Evolutionary conservation across 1,140 invertebrate genomes (phyloP).

Genomic region (Cotesia typhae): DNA sequence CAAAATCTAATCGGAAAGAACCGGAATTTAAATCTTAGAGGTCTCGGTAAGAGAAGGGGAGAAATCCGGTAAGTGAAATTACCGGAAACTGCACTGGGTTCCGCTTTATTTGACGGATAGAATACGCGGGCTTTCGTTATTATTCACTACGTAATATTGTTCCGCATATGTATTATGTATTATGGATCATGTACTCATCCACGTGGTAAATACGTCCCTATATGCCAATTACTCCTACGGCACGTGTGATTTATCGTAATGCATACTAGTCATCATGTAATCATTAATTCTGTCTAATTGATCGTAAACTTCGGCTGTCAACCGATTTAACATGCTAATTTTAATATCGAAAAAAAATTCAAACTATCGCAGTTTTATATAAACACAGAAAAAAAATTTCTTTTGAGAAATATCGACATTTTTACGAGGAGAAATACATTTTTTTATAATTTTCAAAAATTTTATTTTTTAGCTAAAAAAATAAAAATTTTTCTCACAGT

Average conservation of each 20-base stretch:
- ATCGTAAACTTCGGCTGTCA: conserved; percentile 19
- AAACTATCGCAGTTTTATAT: background rate
- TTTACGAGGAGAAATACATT: no score
- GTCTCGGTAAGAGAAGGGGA: background rate
- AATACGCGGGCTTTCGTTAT: conserved; percentile 12
- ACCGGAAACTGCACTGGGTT: conserved; percentile 38
- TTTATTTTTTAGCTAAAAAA: no score
- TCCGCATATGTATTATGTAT: background rate
- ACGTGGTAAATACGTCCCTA: conserved; percentile 23
- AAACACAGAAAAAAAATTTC: no score
- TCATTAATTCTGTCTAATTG: conserved; percentile 24
- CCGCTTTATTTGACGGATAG: conserved; percentile 17
- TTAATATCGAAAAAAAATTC: background rate
- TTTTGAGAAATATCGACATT: no score
- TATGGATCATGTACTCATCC: background rate
- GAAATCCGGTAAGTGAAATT: conserved; percentile 36
- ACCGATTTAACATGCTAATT: conserved; percentile 4
- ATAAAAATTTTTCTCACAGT: no score
- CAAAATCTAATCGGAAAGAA: conserved; percentile 40
- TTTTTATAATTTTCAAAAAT: no score
- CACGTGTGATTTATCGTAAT: conserved; percentile 17
- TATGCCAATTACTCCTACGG: conserved; percentile 26
- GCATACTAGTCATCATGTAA: conserved; percentile 5
- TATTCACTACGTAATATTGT: background rate
- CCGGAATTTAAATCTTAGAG: conserved; percentile 36